Conservation (phyloP, 92 coral and sea anemone genomes). For the Hydrozoanthus gracilis region DNA sequence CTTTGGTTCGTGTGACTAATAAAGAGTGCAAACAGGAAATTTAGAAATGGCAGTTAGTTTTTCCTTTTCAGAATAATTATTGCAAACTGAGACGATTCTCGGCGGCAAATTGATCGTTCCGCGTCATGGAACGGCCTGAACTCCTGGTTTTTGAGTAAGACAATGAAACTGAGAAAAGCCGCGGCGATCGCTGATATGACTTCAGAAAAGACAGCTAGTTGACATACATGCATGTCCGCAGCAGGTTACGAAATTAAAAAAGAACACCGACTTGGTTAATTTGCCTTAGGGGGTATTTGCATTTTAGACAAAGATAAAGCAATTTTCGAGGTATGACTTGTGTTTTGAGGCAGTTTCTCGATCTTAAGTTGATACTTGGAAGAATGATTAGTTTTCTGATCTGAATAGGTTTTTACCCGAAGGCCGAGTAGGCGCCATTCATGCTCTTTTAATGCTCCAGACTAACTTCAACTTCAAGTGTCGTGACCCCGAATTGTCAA, state of each 20-base stretch:
- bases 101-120: background rate
- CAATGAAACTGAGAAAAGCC: background rate
- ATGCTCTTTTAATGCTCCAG: background rate
- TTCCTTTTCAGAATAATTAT: background rate
- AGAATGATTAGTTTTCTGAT: background rate
- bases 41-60: background rate
- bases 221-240: background rate
- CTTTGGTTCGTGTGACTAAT: background rate
- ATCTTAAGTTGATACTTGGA: background rate
- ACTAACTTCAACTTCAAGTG: slow-evolving; percentile 2
- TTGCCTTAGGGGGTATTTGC: background rate
- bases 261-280: background rate
- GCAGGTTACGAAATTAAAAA: background rate
- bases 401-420: background rate
- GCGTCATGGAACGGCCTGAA: background rate
- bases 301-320: background rate
- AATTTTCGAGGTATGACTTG: too few relatives aligned
- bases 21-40: background rate
- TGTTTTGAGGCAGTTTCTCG: too few relatives aligned
- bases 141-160: background rate
- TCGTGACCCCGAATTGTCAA: background rate
- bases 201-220: background rate
- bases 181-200: background rate
- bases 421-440: slow-evolving; percentile 1
- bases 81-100: background rate